These are phyloP conservation scores for Hippoglossus hippoglossus DNA, from an alignment of 2,797 vertebrate genomes.

Conservation along the genomic window DNA sequence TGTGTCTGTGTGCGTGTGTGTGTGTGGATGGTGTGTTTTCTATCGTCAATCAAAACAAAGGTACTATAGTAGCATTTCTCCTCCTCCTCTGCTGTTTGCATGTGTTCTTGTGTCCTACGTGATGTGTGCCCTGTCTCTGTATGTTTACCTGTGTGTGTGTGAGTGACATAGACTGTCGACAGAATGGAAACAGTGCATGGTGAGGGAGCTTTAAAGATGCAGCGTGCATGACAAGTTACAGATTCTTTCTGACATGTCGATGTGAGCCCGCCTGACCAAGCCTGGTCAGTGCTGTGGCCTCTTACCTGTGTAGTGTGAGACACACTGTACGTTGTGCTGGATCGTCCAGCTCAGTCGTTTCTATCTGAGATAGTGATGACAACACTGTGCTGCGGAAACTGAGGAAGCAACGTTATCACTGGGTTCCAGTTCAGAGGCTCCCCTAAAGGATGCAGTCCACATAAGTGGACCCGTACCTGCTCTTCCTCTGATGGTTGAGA, in stretches of 20 bases:
- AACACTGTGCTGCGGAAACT: slow-evolving; percentile 2
- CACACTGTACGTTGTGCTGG: background rate
- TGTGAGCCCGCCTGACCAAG: slow-evolving; percentile 48
- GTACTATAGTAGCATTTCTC: slow-evolving; percentile 13
- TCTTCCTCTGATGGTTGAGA: background rate
- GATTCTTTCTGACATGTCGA: slow-evolving; percentile 58
- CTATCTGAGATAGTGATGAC: slow-evolving; percentile 18
- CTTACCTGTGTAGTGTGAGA: slow-evolving; percentile 24
- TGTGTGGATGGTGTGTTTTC: slow-evolving; percentile 42
- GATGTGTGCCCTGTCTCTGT: slow-evolving; percentile 33
- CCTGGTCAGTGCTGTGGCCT: slow-evolving; percentile 25
- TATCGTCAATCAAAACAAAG: slow-evolving; percentile 39
- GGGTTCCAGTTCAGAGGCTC: slow-evolving; percentile 23
- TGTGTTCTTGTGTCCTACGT: slow-evolving; percentile 39
- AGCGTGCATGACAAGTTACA: slow-evolving; percentile 75
- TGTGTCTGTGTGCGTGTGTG: slow-evolving; percentile 27
- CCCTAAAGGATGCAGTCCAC: slow-evolving; percentile 8
- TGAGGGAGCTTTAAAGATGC: slow-evolving; percentile 71
- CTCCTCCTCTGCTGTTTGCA: slow-evolving; percentile 29
- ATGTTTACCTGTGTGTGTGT: slow-evolving; percentile 34
- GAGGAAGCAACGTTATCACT: slow-evolving; percentile 10
- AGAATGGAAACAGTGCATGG: slow-evolving; percentile 53
- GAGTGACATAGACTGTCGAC: slow-evolving; percentile 33
- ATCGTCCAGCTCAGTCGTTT: slow-evolving; percentile 10
- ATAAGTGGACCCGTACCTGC: background rate